Evolutionary conservation across 2,797 vertebrate species (phyloP).

Genomic region (Otolemur crassicaudatus): DNA sequence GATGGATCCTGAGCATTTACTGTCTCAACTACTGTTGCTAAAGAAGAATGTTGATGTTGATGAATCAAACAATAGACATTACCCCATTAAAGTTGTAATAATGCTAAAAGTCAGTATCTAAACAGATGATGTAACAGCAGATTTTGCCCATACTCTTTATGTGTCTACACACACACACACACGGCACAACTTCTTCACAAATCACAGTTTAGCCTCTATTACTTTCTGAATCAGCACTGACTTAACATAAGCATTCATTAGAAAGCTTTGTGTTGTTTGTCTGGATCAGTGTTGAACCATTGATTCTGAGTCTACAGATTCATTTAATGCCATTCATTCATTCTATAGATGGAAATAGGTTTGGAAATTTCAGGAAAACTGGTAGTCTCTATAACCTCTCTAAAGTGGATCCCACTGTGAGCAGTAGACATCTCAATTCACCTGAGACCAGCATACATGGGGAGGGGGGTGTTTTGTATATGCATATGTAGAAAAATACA

Average conservation of each 20-base stretch:
- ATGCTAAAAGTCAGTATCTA: neutral
- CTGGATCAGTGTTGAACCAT: neutral
- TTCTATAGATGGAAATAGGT: neutral
- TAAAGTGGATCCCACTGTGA: neutral
- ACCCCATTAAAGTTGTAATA: conserved; percentile 14
- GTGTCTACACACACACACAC: too few relatives aligned
- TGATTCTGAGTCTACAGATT: neutral
- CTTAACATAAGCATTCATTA: neutral
- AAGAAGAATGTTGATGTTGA: neutral
- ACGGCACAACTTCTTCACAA: neutral
- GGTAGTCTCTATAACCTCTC: neutral
- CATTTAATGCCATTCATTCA: neutral
- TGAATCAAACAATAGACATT: neutral
- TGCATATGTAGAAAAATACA: neutral
- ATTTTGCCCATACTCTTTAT: neutral
- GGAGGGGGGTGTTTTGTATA: neutral
- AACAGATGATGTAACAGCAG: neutral
- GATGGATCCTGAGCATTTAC: neutral
- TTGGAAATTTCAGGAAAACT: neutral
- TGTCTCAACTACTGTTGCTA: neutral
- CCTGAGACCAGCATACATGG: neutral
- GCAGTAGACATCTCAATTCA: neutral
- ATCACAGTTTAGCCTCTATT: neutral
- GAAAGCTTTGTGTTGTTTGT: neutral
- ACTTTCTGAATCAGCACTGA: neutral